These are phyloP conservation scores for Willisornis vidua DNA, from an alignment of 2,113 vertebrate species.

Conservation along the genomic window DNA sequence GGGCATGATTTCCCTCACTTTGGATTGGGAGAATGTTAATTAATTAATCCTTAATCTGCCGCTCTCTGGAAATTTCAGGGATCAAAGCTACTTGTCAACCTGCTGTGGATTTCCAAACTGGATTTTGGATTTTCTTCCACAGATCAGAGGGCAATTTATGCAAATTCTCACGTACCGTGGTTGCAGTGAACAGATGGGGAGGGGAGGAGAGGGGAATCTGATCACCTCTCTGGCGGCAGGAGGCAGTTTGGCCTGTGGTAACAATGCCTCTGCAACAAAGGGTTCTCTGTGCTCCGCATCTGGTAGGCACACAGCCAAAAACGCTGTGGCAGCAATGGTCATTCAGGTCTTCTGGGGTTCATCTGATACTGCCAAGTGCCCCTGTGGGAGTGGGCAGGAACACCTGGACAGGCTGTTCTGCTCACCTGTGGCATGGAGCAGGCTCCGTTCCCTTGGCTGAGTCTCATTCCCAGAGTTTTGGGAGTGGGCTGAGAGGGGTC, in stretches of 20 bases:
- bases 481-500: background rate
- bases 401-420: background rate
- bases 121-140: slow-evolving; percentile 65
- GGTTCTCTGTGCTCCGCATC: slow-evolving; percentile 64
- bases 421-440: background rate
- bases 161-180: slow-evolving; percentile 56
- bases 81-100: slow-evolving; percentile 54
- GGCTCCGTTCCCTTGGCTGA: background rate
- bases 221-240: slow-evolving; percentile 61
- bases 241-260: slow-evolving; percentile 57
- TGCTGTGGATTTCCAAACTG: slow-evolving; percentile 56
- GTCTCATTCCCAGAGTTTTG: background rate
- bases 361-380: slow-evolving; percentile 55
- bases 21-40: slow-evolving; percentile 35
- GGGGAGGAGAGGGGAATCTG: slow-evolving; percentile 68
- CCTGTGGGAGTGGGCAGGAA: background rate
- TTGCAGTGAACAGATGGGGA: slow-evolving; percentile 66
- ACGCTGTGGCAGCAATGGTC: slow-evolving; percentile 28
- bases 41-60: slow-evolving; percentile 53
- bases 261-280: slow-evolving; percentile 67
- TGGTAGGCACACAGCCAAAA: slow-evolving; percentile 62
- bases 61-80: slow-evolving; percentile 49
- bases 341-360: slow-evolving; percentile 31
- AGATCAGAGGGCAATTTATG: slow-evolving; percentile 67
- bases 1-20: background rate